A percentile compares a stretch with the other conserved stretches of the same genome.
Conservation (phyloP, 2,888 invertebrate species). For the Tiphia femorata region DNA sequence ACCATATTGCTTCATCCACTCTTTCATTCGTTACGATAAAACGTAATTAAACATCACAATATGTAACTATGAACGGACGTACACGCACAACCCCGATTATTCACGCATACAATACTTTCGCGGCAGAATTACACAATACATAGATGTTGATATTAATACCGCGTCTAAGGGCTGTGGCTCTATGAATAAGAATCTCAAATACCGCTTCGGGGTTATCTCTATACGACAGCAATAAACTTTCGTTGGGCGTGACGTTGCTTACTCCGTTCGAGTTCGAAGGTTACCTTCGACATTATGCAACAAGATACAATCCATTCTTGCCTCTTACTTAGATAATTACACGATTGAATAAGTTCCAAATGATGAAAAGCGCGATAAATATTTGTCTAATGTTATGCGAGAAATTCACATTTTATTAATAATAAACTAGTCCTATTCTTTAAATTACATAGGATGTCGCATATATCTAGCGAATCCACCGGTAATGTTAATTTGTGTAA, state of each 20-base stretch:
- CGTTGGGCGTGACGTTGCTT: slow-evolving; percentile 27
- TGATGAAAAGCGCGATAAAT: too few species aligned
- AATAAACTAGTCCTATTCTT: too few species aligned
- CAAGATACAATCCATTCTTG: slow-evolving; percentile 21
- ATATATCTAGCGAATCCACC: too few species aligned
- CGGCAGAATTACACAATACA: slow-evolving; percentile 13
- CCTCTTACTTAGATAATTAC: too few species aligned
- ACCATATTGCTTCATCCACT: neutral
- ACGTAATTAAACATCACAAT: slow-evolving; percentile 2
- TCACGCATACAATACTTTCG: slow-evolving; percentile 2
- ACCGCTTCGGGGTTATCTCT: slow-evolving; percentile 35
- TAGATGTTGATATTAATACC: slow-evolving; percentile 15
- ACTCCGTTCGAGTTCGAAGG: slow-evolving; percentile 37
- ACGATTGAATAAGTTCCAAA: too few species aligned
- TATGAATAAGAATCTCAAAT: slow-evolving; percentile 27
- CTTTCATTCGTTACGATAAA: neutral
- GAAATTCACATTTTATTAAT: too few species aligned
- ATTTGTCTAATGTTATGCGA: too few species aligned
- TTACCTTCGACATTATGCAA: slow-evolving; percentile 40
- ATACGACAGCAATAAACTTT: slow-evolving; percentile 45
- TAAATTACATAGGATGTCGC: too few species aligned
- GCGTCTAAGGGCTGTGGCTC: slow-evolving; percentile 17
- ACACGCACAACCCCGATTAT: neutral
- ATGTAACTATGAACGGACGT: slow-evolving; percentile 1
- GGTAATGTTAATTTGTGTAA: too few species aligned